Conservation (phyloP, 1,140 invertebrate genomes). For the Choristoneura fumiferana region DNA sequence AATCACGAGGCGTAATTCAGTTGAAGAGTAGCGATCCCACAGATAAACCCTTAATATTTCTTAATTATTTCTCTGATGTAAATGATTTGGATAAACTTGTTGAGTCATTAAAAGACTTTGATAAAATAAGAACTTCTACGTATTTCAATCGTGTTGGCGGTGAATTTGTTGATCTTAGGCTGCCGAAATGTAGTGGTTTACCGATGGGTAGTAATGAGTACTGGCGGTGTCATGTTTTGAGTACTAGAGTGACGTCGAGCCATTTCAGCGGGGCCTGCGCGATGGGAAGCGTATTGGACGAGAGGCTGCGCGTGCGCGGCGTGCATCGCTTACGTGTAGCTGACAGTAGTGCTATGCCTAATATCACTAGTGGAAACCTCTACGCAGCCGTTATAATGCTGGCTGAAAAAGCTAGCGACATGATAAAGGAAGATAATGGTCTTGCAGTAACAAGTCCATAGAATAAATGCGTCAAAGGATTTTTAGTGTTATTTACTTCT, state of each 20-base stretch:
- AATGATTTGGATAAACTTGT: slow-evolving; percentile 55
- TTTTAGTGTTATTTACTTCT: no score
- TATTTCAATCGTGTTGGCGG: slow-evolving; percentile 31
- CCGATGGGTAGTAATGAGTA: slow-evolving; percentile 41
- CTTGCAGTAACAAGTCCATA: no score
- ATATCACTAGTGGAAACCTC: slow-evolving; percentile 11
- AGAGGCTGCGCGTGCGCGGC: slow-evolving; percentile 66
- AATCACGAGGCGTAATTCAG: slow-evolving; percentile 76
- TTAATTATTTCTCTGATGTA: slow-evolving; percentile 75
- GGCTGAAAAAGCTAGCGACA: slow-evolving; percentile 25
- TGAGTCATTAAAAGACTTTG: slow-evolving; percentile 30
- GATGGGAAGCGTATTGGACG: slow-evolving; percentile 77
- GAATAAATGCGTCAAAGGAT: no score
- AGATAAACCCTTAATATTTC: slow-evolving; percentile 79
- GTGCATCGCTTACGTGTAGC: slow-evolving; percentile 43
- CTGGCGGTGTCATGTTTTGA: slow-evolving; percentile 65
- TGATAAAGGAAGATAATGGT: neutral
- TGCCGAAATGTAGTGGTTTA: slow-evolving; percentile 24
- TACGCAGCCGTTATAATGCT: slow-evolving; percentile 6
- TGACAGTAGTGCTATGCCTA: slow-evolving; percentile 47
- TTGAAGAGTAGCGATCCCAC: slow-evolving; percentile 77
- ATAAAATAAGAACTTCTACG: neutral
- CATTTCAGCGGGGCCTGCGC: slow-evolving; percentile 77
- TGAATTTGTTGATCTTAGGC: slow-evolving; percentile 27
- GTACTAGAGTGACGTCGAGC: slow-evolving; percentile 53